Conservation (phyloP, 2,113 vertebrate species). For the Lynx canadensis region DNA sequence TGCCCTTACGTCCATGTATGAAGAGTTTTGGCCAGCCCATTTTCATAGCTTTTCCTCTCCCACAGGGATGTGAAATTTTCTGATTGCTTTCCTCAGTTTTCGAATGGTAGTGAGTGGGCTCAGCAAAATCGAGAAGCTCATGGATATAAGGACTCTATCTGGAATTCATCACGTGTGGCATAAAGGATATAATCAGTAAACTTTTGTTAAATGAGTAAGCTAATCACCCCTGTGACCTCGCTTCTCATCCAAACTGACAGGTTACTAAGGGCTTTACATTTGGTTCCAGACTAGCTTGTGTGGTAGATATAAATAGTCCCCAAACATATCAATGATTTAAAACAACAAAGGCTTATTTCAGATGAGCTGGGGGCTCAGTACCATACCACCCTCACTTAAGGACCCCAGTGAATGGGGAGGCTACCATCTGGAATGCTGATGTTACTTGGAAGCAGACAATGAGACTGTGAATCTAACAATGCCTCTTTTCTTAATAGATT, state of each 20-base stretch:
- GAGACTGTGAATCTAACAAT: neutral
- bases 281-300: neutral
- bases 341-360: neutral
- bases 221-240: neutral
- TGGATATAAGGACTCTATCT: neutral
- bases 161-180: neutral
- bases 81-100: neutral
- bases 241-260: neutral
- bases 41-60: neutral
- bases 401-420: neutral
- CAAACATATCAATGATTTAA: neutral
- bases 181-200: neutral
- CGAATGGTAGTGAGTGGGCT: neutral
- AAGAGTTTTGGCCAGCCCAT: neutral
- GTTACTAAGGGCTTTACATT: neutral
- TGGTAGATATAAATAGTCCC: neutral
- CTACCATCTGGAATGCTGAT: neutral
- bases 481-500: neutral
- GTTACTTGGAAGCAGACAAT: neutral
- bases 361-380: neutral
- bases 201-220: neutral
- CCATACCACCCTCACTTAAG: neutral
- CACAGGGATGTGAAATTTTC: neutral
- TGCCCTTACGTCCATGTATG: neutral
- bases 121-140: neutral